Evolutionary conservation across 2,113 vertebrate species (phyloP).

Genomic region (Canis aureus): DNA sequence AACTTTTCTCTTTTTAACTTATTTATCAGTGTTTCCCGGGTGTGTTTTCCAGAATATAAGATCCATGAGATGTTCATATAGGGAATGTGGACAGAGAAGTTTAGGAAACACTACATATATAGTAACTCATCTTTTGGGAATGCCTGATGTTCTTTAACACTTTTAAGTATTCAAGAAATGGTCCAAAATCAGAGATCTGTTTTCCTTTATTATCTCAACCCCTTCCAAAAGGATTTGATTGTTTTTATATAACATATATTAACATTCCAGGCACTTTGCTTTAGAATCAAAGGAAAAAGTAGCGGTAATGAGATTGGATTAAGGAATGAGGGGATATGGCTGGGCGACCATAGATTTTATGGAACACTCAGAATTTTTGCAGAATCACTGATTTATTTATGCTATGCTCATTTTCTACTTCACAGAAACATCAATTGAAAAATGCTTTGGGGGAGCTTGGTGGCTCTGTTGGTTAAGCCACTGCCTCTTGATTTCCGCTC

Average conservation of each 20-base stretch:
- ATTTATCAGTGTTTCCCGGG: neutral
- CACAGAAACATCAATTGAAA: neutral
- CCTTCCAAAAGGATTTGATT: neutral
- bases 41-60: neutral
- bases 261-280: neutral
- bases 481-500: neutral
- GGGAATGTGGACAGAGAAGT: neutral
- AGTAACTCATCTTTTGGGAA: neutral
- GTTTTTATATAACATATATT: neutral
- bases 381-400: neutral
- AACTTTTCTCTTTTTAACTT: neutral
- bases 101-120: neutral
- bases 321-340: neutral
- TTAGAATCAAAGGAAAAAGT: neutral
- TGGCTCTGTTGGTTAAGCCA: neutral
- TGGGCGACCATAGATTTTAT: neutral
- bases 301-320: neutral
- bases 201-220: neutral
- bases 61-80: neutral
- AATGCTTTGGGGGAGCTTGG: neutral
- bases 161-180: neutral
- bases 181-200: neutral
- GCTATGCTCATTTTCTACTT: neutral
- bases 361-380: neutral
- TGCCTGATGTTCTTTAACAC: neutral